These are phyloP conservation scores for Genyomyrus donnyi DNA, from an alignment of 2,113 vertebrate species.

Conservation along the genomic window DNA sequence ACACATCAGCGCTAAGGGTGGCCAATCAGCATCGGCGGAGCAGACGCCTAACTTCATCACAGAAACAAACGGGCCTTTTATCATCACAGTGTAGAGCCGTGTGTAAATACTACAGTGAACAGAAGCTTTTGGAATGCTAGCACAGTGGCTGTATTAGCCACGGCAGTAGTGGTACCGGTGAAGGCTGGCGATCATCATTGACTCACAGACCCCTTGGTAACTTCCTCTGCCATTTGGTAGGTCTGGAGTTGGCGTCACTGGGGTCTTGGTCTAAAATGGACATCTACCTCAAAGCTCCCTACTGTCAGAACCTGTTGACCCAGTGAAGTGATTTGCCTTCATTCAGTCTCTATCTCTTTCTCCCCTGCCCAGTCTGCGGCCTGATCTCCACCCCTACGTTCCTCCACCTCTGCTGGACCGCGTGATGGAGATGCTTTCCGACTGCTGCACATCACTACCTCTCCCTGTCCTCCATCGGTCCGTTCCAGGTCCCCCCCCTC, in stretches of 20 bases:
- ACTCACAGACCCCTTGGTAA: background rate
- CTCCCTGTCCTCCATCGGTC: background rate
- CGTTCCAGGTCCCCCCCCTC: background rate
- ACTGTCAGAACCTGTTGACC: slow-evolving; percentile 43
- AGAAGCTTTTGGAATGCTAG: slow-evolving; percentile 39
- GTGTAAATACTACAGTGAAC: slow-evolving; percentile 48
- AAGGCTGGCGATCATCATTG: background rate
- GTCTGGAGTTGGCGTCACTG: background rate
- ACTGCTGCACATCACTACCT: background rate
- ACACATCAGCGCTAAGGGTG: slow-evolving; percentile 47
- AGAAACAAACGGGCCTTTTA: slow-evolving; percentile 50
- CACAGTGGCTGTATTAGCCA: slow-evolving; percentile 48
- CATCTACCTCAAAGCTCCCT: background rate
- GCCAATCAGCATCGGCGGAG: slow-evolving; percentile 43
- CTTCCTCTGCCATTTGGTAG: background rate
- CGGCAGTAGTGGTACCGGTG: background rate
- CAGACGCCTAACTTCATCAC: slow-evolving; percentile 44
- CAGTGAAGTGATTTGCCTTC: slow-evolving; percentile 43
- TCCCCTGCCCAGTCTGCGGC: slow-evolving; percentile 30
- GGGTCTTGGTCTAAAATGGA: slow-evolving; percentile 14
- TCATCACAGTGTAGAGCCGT: slow-evolving; percentile 54
- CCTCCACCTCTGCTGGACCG: background rate
- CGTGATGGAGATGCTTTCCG: background rate
- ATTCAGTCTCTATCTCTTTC: slow-evolving; percentile 18
- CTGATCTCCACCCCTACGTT: background rate